Conservation (phyloP, 2,113 vertebrate species). For the Cochlearius cochlearius region DNA sequence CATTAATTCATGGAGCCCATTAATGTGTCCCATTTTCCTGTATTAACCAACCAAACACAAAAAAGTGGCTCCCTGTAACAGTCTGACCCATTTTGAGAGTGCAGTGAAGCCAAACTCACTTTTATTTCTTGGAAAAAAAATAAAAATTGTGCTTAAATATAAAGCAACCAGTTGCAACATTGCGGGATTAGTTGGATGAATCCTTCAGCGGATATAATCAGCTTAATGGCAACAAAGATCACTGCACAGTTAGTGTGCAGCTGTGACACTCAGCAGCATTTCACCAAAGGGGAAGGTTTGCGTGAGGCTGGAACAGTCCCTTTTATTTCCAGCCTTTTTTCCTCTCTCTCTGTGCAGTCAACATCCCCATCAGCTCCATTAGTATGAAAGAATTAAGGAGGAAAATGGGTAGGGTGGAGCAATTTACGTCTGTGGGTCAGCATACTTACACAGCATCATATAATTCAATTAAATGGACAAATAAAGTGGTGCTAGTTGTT, state of each 20-base stretch:
- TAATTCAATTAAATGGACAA: conserved; percentile 77
- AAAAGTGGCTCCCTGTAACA: neutral
- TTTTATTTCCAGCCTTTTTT: conserved; percentile 11
- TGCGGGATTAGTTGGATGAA: conserved; percentile 54
- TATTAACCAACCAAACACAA: neutral
- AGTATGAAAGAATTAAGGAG: conserved; percentile 62
- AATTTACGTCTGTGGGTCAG: conserved; percentile 65
- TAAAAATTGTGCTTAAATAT: neutral
- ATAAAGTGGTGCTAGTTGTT: conserved; percentile 69
- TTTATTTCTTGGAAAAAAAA: neutral
- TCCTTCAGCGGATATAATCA: conserved; percentile 53
- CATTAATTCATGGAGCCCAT: neutral
- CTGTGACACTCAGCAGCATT: conserved; percentile 27
- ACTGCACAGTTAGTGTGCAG: conserved; percentile 20
- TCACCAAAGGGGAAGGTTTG: neutral
- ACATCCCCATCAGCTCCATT: conserved; percentile 52
- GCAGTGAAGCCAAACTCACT: neutral
- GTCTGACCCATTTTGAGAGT: neutral
- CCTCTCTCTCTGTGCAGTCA: conserved; percentile 4
- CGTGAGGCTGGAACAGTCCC: neutral
- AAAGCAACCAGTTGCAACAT: conserved; percentile 44
- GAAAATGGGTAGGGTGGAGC: conserved; percentile 50
- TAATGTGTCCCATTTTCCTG: neutral
- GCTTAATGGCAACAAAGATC: conserved; percentile 70
- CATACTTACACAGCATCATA: conserved; percentile 51